Conservation (phyloP, 2,888 invertebrate genomes). For the Hermodice carunculata region DNA sequence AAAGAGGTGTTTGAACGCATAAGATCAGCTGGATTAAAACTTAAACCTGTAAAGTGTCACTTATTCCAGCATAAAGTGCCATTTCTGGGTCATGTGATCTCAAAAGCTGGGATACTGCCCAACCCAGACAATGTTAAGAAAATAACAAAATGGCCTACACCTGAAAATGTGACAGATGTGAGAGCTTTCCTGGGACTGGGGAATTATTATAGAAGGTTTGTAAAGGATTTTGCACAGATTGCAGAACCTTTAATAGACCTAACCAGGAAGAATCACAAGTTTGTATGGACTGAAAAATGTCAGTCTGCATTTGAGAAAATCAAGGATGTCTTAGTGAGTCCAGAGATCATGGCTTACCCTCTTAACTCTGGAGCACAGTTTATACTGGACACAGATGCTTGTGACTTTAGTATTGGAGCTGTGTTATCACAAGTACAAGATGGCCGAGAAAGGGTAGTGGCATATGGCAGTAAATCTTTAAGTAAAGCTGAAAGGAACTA, state of each 20-base stretch:
- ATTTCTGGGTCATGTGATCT: constrained; percentile 23
- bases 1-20: no score
- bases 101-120: neutral
- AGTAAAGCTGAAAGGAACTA: neutral
- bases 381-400: neutral
- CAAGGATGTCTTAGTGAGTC: neutral
- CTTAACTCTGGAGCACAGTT: neutral
- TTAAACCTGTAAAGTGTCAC: constrained; percentile 44
- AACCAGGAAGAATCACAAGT: neutral
- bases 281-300: constrained; percentile 16
- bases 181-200: constrained; percentile 16
- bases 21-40: constrained; percentile 33
- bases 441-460: no score
- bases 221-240: constrained; percentile 13
- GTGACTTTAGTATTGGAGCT: neutral
- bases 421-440: no score
- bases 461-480: neutral
- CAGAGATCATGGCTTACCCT: neutral
- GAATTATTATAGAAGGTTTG: constrained; percentile 18
- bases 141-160: constrained; percentile 9
- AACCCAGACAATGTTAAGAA: constrained; percentile 13
- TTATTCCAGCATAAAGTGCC: constrained; percentile 20
- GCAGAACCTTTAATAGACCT: constrained; percentile 1
- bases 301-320: neutral
- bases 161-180: constrained; percentile 2